phyloP scores from a whole-genome alignment of 2,797 vertebrate genomes.

The Sternotherus odoratus region DNA sequence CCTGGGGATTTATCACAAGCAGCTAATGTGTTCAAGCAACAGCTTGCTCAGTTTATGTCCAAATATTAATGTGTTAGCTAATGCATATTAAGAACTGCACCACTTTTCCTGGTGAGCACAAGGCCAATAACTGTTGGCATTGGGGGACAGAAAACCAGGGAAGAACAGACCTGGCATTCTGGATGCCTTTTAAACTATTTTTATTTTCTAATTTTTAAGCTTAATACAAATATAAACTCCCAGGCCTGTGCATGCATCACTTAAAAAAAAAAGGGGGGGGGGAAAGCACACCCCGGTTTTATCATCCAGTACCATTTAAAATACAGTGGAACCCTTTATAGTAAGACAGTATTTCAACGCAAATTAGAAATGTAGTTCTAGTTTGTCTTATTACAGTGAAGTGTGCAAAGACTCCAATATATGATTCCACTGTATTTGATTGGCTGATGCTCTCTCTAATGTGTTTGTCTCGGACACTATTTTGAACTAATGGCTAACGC shows the following conservation, averaged over 20 bases:
- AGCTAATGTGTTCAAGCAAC: not conserved
- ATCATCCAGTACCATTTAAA: constrained; percentile 38
- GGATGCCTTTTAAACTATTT: not conserved
- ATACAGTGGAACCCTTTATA: constrained; percentile 45
- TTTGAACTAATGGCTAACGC: constrained; percentile 34
- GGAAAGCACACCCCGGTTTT: not conserved
- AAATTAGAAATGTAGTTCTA: constrained; percentile 64
- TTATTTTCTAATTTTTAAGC: not conserved
- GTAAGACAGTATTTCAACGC: constrained; percentile 64
- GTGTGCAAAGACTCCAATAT: constrained; percentile 32
- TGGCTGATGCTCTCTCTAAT: not conserved
- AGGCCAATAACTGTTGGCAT: not conserved
- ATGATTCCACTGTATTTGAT: constrained; percentile 37
- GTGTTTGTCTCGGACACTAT: constrained; percentile 34
- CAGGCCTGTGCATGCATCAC: constrained; percentile 10
- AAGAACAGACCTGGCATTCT: not conserved
- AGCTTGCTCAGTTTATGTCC: not conserved
- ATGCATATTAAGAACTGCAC: not conserved
- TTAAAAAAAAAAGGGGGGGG: not conserved
- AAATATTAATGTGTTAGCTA: not conserved
- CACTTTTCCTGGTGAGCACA: not conserved
- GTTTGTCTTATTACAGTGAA: constrained; percentile 26
- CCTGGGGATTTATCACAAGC: not conserved
- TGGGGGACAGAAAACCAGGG: not conserved
- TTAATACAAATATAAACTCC: not conserved